A percentile compares a stretch with the other conserved stretches of the same genome.
Conservation (phyloP, 2,113 vertebrate genomes). For the Chiloscyllium plagiosum region DNA sequence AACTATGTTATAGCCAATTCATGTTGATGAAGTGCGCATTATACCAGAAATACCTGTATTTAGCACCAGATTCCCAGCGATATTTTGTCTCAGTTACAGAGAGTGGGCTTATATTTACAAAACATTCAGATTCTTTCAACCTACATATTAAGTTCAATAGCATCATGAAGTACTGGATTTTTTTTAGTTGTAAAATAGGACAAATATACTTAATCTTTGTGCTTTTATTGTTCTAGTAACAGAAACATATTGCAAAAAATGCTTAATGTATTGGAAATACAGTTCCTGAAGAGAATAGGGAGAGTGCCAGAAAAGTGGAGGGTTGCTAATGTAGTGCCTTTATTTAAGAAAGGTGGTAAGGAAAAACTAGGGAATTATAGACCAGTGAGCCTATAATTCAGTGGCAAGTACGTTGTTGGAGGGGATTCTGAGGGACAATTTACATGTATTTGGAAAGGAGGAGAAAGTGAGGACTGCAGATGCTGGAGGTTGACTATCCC, state of each 20-base stretch:
- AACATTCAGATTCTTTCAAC: neutral
- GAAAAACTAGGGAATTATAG: too few relatives aligned
- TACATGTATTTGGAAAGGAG: too few relatives aligned
- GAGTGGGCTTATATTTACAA: neutral
- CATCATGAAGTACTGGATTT: neutral
- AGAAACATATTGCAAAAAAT: neutral
- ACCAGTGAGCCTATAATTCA: too few relatives aligned
- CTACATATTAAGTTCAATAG: neutral
- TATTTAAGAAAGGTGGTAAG: too few relatives aligned
- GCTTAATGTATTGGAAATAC: neutral
- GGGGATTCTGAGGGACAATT: too few relatives aligned
- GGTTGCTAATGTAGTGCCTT: too few relatives aligned
- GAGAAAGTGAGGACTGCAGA: too few relatives aligned
- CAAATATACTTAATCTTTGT: neutral
- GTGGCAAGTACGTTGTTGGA: too few relatives aligned
- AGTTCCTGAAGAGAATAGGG: neutral
- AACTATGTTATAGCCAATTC: too few relatives aligned
- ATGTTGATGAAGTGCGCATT: too few relatives aligned
- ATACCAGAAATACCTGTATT: neutral
- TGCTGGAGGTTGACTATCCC: too few relatives aligned
- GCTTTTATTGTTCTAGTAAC: neutral
- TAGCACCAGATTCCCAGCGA: neutral
- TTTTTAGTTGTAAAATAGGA: neutral
- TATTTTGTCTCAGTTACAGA: neutral
- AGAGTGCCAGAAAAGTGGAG: too few relatives aligned